Evolutionary conservation across 2,797 vertebrate species (phyloP).

Genomic region (Morelia viridis): DNA sequence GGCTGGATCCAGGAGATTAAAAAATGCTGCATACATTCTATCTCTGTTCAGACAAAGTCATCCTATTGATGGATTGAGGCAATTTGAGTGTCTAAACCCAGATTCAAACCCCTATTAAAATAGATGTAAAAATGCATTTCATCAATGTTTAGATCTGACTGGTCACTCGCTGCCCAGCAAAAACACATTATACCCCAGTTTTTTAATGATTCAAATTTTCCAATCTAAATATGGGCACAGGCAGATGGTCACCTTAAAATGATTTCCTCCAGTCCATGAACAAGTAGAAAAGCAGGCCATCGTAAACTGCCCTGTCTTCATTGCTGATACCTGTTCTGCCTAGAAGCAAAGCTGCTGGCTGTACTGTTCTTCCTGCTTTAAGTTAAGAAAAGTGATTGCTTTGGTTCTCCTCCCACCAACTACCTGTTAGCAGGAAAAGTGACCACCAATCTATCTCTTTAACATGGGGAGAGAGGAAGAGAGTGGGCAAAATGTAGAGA

Average conservation of each 20-base stretch:
- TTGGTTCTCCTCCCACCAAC: not conserved
- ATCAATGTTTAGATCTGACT: not conserved
- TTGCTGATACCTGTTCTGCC: not conserved
- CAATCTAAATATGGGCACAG: not conserved
- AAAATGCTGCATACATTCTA: not conserved
- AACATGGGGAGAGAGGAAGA: not conserved
- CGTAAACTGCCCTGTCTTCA: not conserved
- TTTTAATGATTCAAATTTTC: not conserved
- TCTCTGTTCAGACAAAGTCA: not conserved
- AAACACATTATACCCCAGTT: not conserved
- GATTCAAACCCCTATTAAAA: not conserved
- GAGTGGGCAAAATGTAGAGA: not conserved
- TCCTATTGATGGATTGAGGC: not conserved
- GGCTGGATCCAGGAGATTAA: not conserved
- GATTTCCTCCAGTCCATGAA: not conserved
- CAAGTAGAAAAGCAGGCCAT: not conserved
- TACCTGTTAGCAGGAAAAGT: not conserved
- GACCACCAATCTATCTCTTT: not conserved
- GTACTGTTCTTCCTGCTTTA: not conserved
- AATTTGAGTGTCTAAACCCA: not conserved
- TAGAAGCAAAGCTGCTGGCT: not conserved
- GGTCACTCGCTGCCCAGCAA: not conserved
- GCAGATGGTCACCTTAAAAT: not conserved
- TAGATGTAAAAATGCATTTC: not conserved
- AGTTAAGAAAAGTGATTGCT: not conserved